Evolutionary conservation across 2,113 vertebrate species (phyloP).

Genomic region (Dicrurus megarhynchus): DNA sequence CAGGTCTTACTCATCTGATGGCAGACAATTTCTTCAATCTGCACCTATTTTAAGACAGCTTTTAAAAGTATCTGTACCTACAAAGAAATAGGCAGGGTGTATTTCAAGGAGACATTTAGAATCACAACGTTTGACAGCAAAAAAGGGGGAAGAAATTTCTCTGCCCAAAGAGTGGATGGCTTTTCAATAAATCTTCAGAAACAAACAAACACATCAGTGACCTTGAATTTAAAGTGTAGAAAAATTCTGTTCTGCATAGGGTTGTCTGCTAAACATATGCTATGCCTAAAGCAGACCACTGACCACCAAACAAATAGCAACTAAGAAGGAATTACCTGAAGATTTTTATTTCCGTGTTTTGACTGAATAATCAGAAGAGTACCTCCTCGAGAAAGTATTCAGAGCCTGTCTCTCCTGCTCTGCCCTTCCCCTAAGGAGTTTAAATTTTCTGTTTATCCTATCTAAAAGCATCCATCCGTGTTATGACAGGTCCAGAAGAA

Average conservation of each 20-base stretch:
- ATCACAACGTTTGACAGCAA: background rate
- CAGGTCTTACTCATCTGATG: conserved; percentile 33
- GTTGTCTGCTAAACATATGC: background rate
- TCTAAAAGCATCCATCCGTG: background rate
- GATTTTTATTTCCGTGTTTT: background rate
- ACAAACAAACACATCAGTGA: accelerated
- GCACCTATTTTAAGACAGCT: conserved; percentile 21
- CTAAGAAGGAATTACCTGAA: background rate
- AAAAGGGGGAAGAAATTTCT: background rate
- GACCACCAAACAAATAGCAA: background rate
- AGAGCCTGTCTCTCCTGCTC: background rate
- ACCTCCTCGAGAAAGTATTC: accelerated
- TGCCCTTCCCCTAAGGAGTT: background rate
- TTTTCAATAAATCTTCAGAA: background rate
- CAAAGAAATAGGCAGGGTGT: background rate
- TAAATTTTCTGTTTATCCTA: background rate
- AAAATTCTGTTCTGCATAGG: background rate
- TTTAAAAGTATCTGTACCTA: conserved; percentile 37
- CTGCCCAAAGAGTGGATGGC: background rate
- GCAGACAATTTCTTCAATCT: conserved; percentile 25
- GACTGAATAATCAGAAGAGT: background rate
- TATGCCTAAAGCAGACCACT: background rate
- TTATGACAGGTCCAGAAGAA: background rate
- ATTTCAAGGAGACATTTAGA: conserved; percentile 21
- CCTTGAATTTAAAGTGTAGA: background rate